Base-by-base conservation (phyloP, 2,113 vertebrate genomes). In the Cyanocitta stelleri region DNA sequence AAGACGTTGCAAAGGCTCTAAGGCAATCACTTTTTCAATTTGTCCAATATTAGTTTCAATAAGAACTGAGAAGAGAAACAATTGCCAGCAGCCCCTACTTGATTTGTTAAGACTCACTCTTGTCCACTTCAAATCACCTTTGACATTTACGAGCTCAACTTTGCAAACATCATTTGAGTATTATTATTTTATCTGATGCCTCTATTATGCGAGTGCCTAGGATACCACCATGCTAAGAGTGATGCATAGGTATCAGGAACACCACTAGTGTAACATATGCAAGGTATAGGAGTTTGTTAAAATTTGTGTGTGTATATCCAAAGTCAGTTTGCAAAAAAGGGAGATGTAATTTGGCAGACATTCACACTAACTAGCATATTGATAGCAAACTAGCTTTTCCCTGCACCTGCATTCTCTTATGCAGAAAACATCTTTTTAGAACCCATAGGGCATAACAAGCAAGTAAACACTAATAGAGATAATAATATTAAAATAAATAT, bases 11-110 rank as follows among this genome's bases (percentile, higher is more conserved):
- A 27, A 95, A 94, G 63, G 81, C 87, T 96, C 81, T 94, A 93
- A 96, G 87, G 95, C 95, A 95, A 96, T 96, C 94, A 95, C 93
- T 96, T 94, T 95, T 96, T 96, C 96, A 97, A 96, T 97, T 96
- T 97, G 95, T 95, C 85, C 93, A 96, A 94, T 97, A 96, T 97
- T 96, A 96, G 91, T 95, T 95, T 97, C 95, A 96, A 80, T 97
- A 95, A 96, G 95, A 95, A 91, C 64, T 0, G 44, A 95, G 91
- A 97, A 79, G 37, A 95, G 91, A 96, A 96, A 97, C 95, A 97
- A 97, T 96, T 95, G 93, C 95, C 74, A 91, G 80, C 69, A 94
- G 87, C 51, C 89, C 67, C 66, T 58, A 68, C 66, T 54, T 93
- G 89, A 96, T 97, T 97, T 96, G 89, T 96, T 96, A 96, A 96